Evolutionary conservation across 2,888 invertebrate species (phyloP), one percentile per base, ranked within the genome.

Genomic region (Muschampia plurimacula): DNA sequence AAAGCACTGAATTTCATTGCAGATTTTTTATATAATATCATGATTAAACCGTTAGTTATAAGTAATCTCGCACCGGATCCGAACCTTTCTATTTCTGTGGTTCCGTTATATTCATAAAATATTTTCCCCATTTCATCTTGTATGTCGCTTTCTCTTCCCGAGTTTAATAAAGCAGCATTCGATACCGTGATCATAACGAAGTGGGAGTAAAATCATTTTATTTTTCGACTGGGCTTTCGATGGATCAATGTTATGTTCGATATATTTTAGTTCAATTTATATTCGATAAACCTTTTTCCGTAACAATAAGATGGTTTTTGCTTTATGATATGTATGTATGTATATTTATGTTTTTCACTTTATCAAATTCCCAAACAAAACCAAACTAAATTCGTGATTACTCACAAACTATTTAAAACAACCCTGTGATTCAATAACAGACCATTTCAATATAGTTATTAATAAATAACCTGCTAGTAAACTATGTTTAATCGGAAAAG

Each of bases 61-160:
- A 55, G 41, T 67, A 67, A 57, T 67, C 57, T 44, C 41, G 28
- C 57, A 67, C 41, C 63, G 41, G 57, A 68, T 72, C 75, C 71
- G 74, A 76, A 71, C 73, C 67, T 74, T 57, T 75, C 68, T 75
- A 77, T 74, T 73, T 76, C 73, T 70, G 72, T 72, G 73, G 72
- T 72, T 74, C 74, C 74, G 74, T 77, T 75, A 77, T 77, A 74
- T 74, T 77, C 68, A 70, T 77, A 74, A 77, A 77, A 77, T 74
- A 76, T 77, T 76, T 78, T 74, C 73, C 60, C 70, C 72, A 73
- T 75, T 76, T 69, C 67, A 74, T 78, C 73, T 77, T 73, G 70
- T 71, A 62, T 71, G 72, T 74, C 77, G 76, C 66, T 72, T 77
- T 76, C 74, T 72, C 74, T 70, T 71, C 66, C 60, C 71, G 46